Base-by-base conservation (phyloP, 92 coral and sea anemone genomes). In the Phenganax stokvisi region DNA sequence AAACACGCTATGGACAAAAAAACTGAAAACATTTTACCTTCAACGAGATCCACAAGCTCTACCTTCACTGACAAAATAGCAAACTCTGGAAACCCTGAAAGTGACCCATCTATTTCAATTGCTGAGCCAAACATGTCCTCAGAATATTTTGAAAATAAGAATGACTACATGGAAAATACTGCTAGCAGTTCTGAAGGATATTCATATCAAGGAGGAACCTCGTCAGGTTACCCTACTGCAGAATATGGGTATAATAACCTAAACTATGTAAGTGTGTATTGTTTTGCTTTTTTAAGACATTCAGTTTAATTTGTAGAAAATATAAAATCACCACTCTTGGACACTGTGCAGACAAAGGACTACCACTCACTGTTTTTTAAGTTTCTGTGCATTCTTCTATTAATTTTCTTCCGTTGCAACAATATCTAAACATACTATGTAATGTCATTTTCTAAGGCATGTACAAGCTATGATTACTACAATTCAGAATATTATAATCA, bases 401-500 rank as follows among this genome's bases (percentile, higher is more conserved):
- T 37, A 37, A 37, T 37, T 37, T 37, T 37, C 47, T 37, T 37
- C 47, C 2, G 47, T 37, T 37, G 47, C 47, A 5, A 37, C 47
- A 37, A 37, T 5, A 37, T 37, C 47, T 37, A 37, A 37, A 37
- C 47, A 37, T 37, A 2, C 5, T 37, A 5, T 37, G 6, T 11
- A 5, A 17, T 64, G 37, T 61, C 67, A 61, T 61, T 61, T 17
- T 61, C 9, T 5, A 16, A 9, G 47, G 73, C 73, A 37, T 37
- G 47, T 37, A 37, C 73, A 28, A 25, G 16, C 13, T 54, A 25
- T 10, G 58, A 73, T 25, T 20, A 73, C 60, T 54, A 52, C 77
- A 73, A 28, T 53, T 52, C 58, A 13, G 60, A 73, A 16, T 59
- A 73, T 10, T 56, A 73, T 25, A 73, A 73, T 56, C 77, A 73